Percentiles rank a stretch among this genome's conserved stretches.
Evolutionary conservation across 2,113 vertebrate genomes (phyloP).

Genomic region (Montifringilla adamsi): DNA sequence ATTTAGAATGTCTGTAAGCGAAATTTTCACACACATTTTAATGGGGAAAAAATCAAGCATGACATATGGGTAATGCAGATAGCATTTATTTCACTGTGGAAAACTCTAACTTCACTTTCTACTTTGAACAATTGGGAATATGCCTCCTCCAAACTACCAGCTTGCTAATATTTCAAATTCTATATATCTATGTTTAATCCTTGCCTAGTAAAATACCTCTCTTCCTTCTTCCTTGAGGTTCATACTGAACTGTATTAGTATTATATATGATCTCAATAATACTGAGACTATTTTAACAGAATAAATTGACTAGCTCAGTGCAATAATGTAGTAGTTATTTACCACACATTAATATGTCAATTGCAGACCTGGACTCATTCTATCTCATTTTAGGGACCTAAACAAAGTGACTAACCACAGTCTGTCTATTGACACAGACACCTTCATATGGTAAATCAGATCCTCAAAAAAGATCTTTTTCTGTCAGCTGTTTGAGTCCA

Average conservation of each 20-base stretch:
- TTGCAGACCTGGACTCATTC: not conserved
- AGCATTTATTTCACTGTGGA: constrained; percentile 25
- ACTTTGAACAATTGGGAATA: not conserved
- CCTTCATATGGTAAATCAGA: not conserved
- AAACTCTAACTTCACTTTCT: not conserved
- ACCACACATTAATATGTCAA: not conserved
- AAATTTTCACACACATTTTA: constrained; percentile 27
- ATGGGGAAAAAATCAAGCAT: not conserved
- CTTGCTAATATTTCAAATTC: not conserved
- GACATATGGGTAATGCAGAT: not conserved
- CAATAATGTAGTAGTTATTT: not conserved
- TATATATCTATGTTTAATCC: not conserved
- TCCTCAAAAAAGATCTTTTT: not conserved
- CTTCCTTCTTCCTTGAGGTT: not conserved
- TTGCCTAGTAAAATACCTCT: not conserved
- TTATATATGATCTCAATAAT: not conserved
- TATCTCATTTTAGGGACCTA: not conserved
- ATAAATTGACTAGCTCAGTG: not conserved
- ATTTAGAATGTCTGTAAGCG: constrained; percentile 3
- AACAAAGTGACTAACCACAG: not conserved
- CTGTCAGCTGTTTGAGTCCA: not conserved
- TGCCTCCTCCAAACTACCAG: not conserved
- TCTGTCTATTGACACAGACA: not conserved
- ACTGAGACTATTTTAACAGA: not conserved
- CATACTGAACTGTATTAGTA: not conserved